These are phyloP conservation scores for Latrodectus geometricus DNA, from an alignment of 1,140 invertebrate species.

Conservation along the genomic window DNA sequence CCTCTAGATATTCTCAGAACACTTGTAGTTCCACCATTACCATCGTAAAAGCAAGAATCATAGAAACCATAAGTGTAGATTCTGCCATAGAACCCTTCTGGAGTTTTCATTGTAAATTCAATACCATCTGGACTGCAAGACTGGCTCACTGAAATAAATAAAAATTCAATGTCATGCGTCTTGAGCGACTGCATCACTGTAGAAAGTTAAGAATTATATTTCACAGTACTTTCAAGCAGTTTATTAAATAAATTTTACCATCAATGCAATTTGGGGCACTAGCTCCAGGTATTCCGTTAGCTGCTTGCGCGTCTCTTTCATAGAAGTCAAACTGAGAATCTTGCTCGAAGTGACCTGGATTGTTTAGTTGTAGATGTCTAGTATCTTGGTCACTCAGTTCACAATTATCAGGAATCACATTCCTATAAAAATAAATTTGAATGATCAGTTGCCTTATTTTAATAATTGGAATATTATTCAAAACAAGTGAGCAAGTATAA, in stretches of 20 bases:
- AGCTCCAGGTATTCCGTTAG: slow-evolving; percentile 33
- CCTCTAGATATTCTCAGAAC: slow-evolving; percentile 86
- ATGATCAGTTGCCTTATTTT: too few relatives aligned
- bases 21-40: slow-evolving; percentile 85
- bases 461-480: too few relatives aligned
- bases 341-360: slow-evolving; percentile 85
- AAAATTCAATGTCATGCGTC: background rate
- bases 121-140: slow-evolving; percentile 92
- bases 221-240: too few relatives aligned
- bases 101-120: slow-evolving; percentile 89
- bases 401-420: slow-evolving; percentile 78
- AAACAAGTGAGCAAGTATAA: too few relatives aligned
- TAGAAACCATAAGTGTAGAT: slow-evolving; percentile 94
- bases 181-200: too few relatives aligned
- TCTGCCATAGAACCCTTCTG: slow-evolving; percentile 87
- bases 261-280: slow-evolving; percentile 62
- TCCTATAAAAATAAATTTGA: slow-evolving; percentile 74
- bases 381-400: slow-evolving; percentile 88
- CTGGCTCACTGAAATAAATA: slow-evolving; percentile 74
- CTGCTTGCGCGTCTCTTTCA: slow-evolving; percentile 72
- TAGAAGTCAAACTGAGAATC: slow-evolving; percentile 89
- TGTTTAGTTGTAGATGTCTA: slow-evolving; percentile 84
- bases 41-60: slow-evolving; percentile 90
- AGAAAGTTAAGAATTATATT: too few relatives aligned
- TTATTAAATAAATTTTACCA: slow-evolving; percentile 54